Percentiles rank a stretch among this genome's conserved stretches.
Evolutionary conservation across 2,113 vertebrate genomes (phyloP).

Genomic region (Calyptommatus sinebrachiatus): DNA sequence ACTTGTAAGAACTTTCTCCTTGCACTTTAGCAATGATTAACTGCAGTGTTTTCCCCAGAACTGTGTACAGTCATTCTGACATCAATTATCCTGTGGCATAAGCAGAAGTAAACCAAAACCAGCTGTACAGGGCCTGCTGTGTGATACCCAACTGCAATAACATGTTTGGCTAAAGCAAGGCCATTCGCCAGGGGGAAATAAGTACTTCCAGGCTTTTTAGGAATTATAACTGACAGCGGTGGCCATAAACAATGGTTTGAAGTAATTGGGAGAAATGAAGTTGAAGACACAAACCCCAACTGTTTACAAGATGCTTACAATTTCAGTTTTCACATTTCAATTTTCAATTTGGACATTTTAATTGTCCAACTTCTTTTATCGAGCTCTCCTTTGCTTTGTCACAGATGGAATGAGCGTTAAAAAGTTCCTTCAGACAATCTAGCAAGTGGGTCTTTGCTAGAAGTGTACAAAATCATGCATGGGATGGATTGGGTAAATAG

Average conservation of each 20-base stretch:
- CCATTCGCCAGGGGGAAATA: conserved; percentile 17
- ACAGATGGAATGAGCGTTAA: background rate
- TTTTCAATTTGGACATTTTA: background rate
- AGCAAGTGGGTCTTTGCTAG: too few species aligned
- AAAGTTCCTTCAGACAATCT: background rate
- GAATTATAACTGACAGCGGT: conserved; percentile 38
- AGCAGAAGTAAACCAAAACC: conserved; percentile 48
- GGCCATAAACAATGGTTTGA: background rate
- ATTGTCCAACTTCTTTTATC: background rate
- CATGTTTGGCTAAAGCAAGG: conserved; percentile 48
- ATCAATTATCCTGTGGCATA: conserved; percentile 47
- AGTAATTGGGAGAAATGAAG: conserved; percentile 1
- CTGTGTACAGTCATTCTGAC: conserved; percentile 61
- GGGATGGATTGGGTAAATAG: too few species aligned
- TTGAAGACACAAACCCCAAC: conserved; percentile 21
- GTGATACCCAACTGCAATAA: conserved; percentile 18
- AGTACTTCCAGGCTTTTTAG: conserved; percentile 56
- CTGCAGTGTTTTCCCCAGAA: conserved; percentile 54
- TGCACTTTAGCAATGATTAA: conserved; percentile 64
- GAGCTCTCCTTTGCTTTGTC: background rate
- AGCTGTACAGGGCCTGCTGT: conserved; percentile 36
- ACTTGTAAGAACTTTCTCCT: conserved; percentile 26
- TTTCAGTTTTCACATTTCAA: background rate
- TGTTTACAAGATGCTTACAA: background rate
- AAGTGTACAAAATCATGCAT: too few species aligned